Base-by-base conservation (phyloP, 2,888 invertebrate species). In the Cryptocheilus praepositus region DNA sequence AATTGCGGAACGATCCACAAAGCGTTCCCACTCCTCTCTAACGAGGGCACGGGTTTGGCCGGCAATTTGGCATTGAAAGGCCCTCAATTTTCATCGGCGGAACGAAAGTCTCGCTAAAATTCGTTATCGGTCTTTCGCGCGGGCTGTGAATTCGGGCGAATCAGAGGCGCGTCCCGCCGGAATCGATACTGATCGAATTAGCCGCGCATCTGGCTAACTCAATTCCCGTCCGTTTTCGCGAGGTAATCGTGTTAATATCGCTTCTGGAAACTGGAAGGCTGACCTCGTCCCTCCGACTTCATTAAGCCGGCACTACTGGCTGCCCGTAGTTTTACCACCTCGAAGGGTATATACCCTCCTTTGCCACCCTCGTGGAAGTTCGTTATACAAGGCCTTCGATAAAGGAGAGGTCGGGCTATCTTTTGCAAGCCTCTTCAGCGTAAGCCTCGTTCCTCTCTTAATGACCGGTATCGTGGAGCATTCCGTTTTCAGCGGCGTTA, bases 241-340 rank as follows among this genome's bases (percentile, higher is more conserved):
- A 28, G 59, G 70, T 79, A 78, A 80, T 82, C 69, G 67, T 64
- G 76, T 83, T 80, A 79, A 77, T 76, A 79, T 76, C 72, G 76
- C 71, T 62, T 63, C 74, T 66, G 67, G 71, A 73, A 76, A 78
- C 71, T 73, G 60, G 56, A 70, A 66, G 70, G 49, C 67, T 76
- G 78, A 82, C 78, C 77, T 70, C 67, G 58, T 44, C 64, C 67
- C 49, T 62, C 64, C 64, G 73, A 73, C 74, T 79, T 79, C 71
- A 73, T 82, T 83, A 80, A 74, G 72, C 72, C 64, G 62, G 57
- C 63, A 55, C 67, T 58, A 59, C 64, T 61, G 51, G 16, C 61
- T 61, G 22, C 25, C 21, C 28, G 57, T 59, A 28, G 56, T 49
- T 51, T 64, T 46, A 28, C 51, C 49, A 51, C 57, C 70, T 46